These are phyloP conservation scores for Rhagonycha lutea DNA, from an alignment of 2,888 invertebrate species.

Conservation along the genomic window DNA sequence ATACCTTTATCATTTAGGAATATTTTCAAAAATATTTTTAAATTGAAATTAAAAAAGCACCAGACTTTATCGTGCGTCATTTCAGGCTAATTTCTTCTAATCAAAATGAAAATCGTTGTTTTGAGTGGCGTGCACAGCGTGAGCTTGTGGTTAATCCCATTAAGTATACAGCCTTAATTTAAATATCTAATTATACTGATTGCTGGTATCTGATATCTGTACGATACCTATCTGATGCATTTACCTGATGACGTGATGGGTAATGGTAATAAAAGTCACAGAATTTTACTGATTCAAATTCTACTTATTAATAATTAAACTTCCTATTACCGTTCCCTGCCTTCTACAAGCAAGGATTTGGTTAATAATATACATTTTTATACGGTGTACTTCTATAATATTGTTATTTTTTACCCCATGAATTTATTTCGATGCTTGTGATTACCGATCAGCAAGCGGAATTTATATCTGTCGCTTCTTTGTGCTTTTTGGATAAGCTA, in stretches of 20 bases:
- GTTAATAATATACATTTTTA: background rate
- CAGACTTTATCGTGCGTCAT: conserved; percentile 10
- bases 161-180: conserved; percentile 38
- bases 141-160: conserved; percentile 34
- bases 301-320: background rate
- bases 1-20: background rate
- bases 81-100: conserved; percentile 32
- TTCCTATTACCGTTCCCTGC: background rate
- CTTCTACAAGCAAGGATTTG: background rate
- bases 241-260: conserved; percentile 35
- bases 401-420: background rate
- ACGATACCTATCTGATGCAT: conserved; percentile 40
- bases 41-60: conserved; percentile 2
- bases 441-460: background rate
- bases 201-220: conserved; percentile 40
- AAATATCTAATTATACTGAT: conserved; percentile 46
- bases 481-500: no score
- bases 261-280: background rate
- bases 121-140: conserved; percentile 35
- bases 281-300: conserved; percentile 21
- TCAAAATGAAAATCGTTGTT: conserved; percentile 33
- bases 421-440: background rate
- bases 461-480: background rate
- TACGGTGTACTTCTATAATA: background rate
- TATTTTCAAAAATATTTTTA: background rate